Evolutionary conservation across 2,888 invertebrate species (phyloP).

Genomic region (Agriopis leucophaearia): DNA sequence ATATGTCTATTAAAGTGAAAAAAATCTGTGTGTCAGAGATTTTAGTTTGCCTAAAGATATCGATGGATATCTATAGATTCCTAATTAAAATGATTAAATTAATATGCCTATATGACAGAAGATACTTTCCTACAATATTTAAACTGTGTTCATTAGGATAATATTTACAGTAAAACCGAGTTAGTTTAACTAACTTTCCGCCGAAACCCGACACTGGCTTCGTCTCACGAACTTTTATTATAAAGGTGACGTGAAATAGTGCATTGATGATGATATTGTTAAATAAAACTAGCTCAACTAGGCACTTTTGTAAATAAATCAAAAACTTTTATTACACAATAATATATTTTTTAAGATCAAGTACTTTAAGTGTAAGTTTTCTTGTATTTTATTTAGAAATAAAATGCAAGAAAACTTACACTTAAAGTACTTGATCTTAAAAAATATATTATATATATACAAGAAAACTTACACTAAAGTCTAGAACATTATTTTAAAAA

Average conservation of each 20-base stretch:
- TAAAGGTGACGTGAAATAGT: constrained; percentile 6
- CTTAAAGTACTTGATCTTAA: no score
- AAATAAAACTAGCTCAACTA: background rate
- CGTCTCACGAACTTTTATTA: constrained; percentile 28
- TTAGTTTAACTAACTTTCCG: constrained; percentile 55
- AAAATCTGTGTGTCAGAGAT: background rate
- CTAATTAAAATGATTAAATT: no score
- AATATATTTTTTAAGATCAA: no score
- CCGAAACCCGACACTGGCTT: constrained; percentile 51
- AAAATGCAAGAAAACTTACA: no score
- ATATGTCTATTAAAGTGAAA: background rate
- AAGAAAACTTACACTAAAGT: no score
- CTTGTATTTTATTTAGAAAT: no score
- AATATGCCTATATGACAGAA: background rate
- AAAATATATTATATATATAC: no score
- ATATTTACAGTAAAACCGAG: constrained; percentile 57
- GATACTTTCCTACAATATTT: constrained; percentile 35
- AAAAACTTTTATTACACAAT: no score
- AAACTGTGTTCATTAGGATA: constrained; percentile 52
- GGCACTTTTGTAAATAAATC: constrained; percentile 5
- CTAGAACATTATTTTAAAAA: no score
- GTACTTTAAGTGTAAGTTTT: no score
- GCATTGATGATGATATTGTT: constrained; percentile 1
- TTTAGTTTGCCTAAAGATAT: no score
- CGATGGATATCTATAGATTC: no score